These are phyloP conservation scores for Eira barbara DNA, from an alignment of 2,113 vertebrate genomes.

Conservation along the genomic window DNA sequence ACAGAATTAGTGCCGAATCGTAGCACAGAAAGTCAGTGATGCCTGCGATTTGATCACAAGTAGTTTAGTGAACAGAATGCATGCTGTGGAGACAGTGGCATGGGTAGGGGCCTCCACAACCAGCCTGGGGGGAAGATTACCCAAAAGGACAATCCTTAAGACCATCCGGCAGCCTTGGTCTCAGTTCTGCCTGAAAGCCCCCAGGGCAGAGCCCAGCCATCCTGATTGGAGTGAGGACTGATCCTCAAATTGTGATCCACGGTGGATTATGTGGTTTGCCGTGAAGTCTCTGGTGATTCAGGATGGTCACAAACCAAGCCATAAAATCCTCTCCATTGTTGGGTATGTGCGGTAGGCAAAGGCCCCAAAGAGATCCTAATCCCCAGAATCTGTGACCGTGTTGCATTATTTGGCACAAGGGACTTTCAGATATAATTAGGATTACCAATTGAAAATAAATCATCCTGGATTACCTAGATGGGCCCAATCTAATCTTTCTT, in stretches of 20 bases:
- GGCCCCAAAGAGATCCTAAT: not conserved
- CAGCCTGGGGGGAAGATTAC: not conserved
- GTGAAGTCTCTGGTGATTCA: not conserved
- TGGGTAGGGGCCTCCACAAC: not conserved
- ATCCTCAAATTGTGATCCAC: accelerated
- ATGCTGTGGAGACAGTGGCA: not conserved
- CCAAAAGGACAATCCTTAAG: too few species aligned
- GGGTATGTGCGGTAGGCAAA: not conserved
- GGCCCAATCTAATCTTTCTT: not conserved
- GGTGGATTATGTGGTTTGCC: not conserved
- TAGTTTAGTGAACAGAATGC: not conserved
- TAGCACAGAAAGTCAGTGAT: not conserved
- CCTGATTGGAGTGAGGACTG: not conserved
- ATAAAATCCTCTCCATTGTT: not conserved
- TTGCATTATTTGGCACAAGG: not conserved
- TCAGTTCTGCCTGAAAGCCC: not conserved
- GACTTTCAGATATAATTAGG: not conserved
- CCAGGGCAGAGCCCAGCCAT: too few species aligned
- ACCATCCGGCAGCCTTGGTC: not conserved
- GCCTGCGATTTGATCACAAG: accelerated
- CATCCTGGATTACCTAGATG: not conserved
- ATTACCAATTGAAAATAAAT: not conserved
- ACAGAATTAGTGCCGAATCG: not conserved
- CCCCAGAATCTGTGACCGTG: not conserved
- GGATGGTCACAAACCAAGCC: not conserved